Percentiles rank a stretch among this genome's conserved stretches.
These are phyloP conservation scores for Clostera curtula DNA, from an alignment of 2,888 invertebrate species.

Conservation along the genomic window DNA sequence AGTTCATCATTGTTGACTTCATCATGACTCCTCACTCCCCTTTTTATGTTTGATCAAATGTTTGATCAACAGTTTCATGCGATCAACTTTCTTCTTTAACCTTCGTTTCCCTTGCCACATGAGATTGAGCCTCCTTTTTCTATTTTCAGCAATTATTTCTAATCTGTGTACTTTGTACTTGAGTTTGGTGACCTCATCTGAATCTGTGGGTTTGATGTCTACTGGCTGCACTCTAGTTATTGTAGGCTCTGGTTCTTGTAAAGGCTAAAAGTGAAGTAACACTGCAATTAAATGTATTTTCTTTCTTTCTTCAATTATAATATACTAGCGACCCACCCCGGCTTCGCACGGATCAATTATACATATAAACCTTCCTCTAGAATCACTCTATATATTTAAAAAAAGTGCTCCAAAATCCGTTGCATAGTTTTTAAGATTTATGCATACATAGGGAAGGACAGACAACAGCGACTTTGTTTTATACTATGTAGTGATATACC, in stretches of 20 bases:
- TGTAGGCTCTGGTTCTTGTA: constrained; percentile 43
- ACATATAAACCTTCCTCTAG: too few species aligned
- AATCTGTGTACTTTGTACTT: constrained; percentile 47
- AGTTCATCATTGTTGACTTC: too few species aligned
- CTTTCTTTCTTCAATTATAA: too few species aligned
- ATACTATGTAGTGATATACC: too few species aligned
- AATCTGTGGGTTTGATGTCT: constrained; percentile 37
- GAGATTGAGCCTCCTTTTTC: constrained; percentile 39
- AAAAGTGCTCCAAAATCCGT: too few species aligned
- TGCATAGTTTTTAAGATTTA: too few species aligned
- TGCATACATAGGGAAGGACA: too few species aligned
- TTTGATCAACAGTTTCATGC: constrained; percentile 40
- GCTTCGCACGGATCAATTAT: too few species aligned
- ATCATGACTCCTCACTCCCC: too few species aligned
- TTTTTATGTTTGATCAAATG: constrained; percentile 42
- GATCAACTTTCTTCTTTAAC: constrained; percentile 38
- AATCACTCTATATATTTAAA: too few species aligned
- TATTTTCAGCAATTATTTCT: constrained; percentile 43
- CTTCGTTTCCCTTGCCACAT: constrained; percentile 45
- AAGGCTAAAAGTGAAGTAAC: constrained; percentile 32
- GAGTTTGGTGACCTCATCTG: constrained; percentile 43
- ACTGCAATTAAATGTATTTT: neutral
- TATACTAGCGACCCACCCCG: too few species aligned
- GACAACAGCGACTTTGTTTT: too few species aligned
- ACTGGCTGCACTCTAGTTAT: constrained; percentile 32